A percentile compares a stretch with the other conserved stretches of the same genome.
phyloP scores from a whole-genome alignment of 2,888 invertebrate genomes.

The Leucoma salicis region DNA sequence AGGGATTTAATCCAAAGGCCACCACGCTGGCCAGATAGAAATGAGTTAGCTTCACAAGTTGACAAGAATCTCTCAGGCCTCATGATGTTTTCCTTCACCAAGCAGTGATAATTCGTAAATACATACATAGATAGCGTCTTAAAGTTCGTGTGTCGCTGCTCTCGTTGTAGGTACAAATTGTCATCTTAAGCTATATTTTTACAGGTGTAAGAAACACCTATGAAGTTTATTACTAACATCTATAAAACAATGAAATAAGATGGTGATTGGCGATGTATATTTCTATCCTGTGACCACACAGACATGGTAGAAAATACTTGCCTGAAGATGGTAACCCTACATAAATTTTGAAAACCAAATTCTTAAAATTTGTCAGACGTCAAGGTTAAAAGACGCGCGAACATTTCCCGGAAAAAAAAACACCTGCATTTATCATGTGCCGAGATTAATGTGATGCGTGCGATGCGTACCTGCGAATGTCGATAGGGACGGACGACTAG shows the following conservation, averaged over 20 bases:
- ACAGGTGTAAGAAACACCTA: background rate
- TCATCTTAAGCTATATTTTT: too few species aligned
- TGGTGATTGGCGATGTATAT: too few species aligned
- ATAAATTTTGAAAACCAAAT: conserved; percentile 6
- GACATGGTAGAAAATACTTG: background rate
- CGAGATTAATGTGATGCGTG: conserved; percentile 29
- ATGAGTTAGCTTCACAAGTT: too few species aligned
- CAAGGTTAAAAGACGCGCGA: conserved; percentile 19
- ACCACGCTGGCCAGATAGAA: too few species aligned
- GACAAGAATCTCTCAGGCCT: too few species aligned
- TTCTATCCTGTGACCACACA: too few species aligned
- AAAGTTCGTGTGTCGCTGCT: too few species aligned
- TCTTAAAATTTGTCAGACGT: conserved; percentile 24
- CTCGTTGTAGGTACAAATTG: too few species aligned
- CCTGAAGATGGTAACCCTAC: background rate
- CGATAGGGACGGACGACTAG: conserved; percentile 10
- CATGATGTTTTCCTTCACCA: too few species aligned
- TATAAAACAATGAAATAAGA: background rate
- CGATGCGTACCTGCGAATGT: conserved; percentile 11
- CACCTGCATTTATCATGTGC: conserved; percentile 22
- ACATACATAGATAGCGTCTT: too few species aligned
- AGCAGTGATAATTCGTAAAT: too few species aligned
- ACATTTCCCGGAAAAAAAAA: conserved; percentile 21
- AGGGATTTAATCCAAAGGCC: too few species aligned
- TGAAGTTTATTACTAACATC: background rate